Conservation (phyloP, 2,113 vertebrate species). For the Ameiurus melas region DNA sequence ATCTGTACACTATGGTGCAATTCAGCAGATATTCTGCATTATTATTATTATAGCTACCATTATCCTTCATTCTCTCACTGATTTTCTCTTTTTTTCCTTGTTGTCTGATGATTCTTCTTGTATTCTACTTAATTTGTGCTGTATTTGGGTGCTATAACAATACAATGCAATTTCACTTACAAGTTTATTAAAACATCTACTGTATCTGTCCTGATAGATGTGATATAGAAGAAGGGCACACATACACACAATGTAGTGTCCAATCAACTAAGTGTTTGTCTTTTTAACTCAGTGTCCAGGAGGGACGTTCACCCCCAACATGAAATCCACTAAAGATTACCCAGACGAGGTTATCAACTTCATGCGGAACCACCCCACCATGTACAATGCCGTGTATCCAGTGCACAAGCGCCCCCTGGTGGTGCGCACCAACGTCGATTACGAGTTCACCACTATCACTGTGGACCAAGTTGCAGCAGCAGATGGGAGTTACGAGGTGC, state of each 20-base stretch:
- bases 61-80: background rate
- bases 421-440: conserved; percentile 91
- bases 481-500: conserved; percentile 97
- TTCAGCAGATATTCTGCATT: background rate
- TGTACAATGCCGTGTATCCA: conserved; percentile 93
- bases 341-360: conserved; percentile 99
- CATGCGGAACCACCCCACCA: conserved; percentile 95
- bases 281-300: conserved; percentile 84
- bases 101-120: background rate
- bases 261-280: background rate
- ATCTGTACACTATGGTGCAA: background rate
- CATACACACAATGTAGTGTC: background rate
- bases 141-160: background rate
- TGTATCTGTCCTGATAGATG: background rate
- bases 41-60: background rate
- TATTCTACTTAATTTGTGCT: background rate
- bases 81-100: background rate
- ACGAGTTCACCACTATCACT: conserved; percentile 94
- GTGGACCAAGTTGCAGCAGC: conserved; percentile 97
- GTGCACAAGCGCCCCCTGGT: conserved; percentile 94
- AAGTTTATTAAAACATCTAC: background rate
- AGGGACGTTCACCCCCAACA: conserved; percentile 95
- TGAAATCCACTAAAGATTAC: conserved; percentile 99
- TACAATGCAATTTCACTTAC: background rate
- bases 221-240: background rate